A percentile compares a stretch with the other conserved stretches of the same genome.
phyloP scores from a whole-genome alignment of 1,140 invertebrate genomes.

The Cepaea nemoralis region DNA sequence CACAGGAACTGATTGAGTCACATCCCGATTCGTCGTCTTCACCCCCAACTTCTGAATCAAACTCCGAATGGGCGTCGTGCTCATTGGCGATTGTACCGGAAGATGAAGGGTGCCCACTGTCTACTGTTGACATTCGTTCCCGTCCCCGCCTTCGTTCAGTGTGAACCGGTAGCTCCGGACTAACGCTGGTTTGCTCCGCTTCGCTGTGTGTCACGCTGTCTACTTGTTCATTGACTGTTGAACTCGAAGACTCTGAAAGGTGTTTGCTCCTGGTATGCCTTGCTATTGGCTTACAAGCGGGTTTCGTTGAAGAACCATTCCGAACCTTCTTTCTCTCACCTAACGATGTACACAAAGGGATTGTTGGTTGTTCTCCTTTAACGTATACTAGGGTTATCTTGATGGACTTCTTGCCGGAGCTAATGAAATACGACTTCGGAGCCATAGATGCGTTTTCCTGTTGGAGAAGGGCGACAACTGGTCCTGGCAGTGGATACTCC shows the following conservation, averaged over 20 bases:
- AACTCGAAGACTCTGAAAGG: slow-evolving; percentile 29
- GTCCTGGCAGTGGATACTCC: slow-evolving; percentile 36
- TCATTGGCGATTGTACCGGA: slow-evolving; percentile 22
- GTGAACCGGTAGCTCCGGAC: neutral
- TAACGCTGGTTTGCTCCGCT: neutral
- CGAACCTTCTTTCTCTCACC: slow-evolving; percentile 18
- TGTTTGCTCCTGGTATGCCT: slow-evolving; percentile 8
- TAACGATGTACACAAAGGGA: neutral
- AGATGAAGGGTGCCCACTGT: slow-evolving; percentile 33
- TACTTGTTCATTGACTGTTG: neutral
- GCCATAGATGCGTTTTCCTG: slow-evolving; percentile 26
- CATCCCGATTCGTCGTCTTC: neutral
- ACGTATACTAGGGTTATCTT: slow-evolving; percentile 40
- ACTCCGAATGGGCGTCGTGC: neutral
- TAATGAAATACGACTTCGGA: slow-evolving; percentile 38
- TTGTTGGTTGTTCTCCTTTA: slow-evolving; percentile 19
- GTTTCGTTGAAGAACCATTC: slow-evolving; percentile 3
- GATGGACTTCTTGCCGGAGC: slow-evolving; percentile 38
- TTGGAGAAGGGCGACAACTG: slow-evolving; percentile 33
- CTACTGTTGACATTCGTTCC: slow-evolving; percentile 36
- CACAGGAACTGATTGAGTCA: slow-evolving; percentile 8
- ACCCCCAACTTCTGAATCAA: slow-evolving; percentile 8
- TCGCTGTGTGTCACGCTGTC: slow-evolving; percentile 10
- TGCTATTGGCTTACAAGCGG: neutral
- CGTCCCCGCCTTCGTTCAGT: neutral